A percentile compares a stretch with the other conserved stretches of the same genome.
These are phyloP conservation scores for Chroicocephalus ridibundus DNA, from an alignment of 2,113 vertebrate genomes.

Conservation along the genomic window DNA sequence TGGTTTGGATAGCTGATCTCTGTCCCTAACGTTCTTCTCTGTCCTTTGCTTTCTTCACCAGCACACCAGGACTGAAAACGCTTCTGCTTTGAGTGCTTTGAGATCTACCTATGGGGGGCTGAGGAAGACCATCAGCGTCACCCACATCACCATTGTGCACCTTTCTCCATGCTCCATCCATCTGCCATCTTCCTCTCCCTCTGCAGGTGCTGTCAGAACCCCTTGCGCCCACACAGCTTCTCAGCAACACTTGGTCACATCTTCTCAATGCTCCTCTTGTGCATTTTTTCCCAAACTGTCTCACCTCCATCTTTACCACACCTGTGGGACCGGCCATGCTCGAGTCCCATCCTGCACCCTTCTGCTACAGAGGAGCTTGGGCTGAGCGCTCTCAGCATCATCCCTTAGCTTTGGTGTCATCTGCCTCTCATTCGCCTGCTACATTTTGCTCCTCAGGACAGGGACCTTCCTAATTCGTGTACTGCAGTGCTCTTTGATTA, in stretches of 20 bases:
- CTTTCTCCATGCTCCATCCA: not conserved
- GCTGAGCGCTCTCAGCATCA: not conserved
- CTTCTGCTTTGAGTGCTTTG: not conserved
- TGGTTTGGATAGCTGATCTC: not conserved
- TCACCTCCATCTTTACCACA: not conserved
- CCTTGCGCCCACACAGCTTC: not conserved
- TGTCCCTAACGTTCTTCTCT: not conserved
- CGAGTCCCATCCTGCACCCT: rapidly evolving
- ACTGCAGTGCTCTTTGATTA: not conserved
- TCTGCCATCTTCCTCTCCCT: not conserved
- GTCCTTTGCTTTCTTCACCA: not conserved
- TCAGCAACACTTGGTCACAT: not conserved
- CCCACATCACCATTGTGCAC: not conserved
- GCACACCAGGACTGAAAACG: not conserved
- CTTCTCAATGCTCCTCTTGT: not conserved
- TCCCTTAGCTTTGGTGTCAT: not conserved
- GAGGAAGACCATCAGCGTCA: not conserved
- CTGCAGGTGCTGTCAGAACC: not conserved
- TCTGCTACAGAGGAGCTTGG: not conserved
- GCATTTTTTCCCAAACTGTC: not conserved
- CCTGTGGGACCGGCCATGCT: not conserved
- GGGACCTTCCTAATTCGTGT: not conserved
- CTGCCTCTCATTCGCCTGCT: not conserved
- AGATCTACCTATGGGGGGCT: not conserved
- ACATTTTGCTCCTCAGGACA: not conserved